Evolutionary conservation across 53 echinoderm and acorn worm genomes (phyloP).

Genomic region (Echinometra lucunter): DNA sequence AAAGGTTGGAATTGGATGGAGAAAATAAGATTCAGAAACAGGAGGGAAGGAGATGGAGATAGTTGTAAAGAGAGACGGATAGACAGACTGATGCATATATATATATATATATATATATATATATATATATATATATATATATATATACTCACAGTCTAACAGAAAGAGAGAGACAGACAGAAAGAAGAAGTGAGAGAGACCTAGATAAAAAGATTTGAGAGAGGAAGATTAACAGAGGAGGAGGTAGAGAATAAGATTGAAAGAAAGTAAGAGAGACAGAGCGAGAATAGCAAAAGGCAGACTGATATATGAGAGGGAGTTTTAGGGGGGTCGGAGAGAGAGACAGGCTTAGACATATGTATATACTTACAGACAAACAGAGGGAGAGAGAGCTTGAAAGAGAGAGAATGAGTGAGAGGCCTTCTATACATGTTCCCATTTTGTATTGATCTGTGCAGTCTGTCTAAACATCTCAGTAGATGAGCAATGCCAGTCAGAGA

Average conservation of each 20-base stretch:
- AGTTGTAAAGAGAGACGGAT: background rate
- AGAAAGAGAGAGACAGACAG: background rate
- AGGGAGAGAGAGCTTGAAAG: background rate
- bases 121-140: too few relatives aligned
- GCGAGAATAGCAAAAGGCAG: too few relatives aligned
- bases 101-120: too few relatives aligned
- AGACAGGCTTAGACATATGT: background rate
- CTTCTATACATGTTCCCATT: background rate
- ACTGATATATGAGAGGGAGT: too few relatives aligned
- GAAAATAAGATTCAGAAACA: background rate
- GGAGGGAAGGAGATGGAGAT: background rate
- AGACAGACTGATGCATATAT: too few relatives aligned
- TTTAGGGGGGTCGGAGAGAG: too few relatives aligned
- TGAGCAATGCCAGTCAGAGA: background rate
- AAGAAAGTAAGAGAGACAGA: too few relatives aligned
- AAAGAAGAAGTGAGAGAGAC: background rate
- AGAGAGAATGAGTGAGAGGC: background rate
- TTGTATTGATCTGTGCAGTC: background rate
- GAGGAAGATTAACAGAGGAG: too few relatives aligned
- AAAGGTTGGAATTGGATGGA: background rate
- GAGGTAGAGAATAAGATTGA: too few relatives aligned
- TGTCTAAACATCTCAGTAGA: conserved; percentile 32
- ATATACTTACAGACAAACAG: background rate
- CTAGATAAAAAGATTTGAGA: too few relatives aligned
- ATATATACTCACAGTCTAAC: too few relatives aligned